These are phyloP conservation scores for Chiridota heheva DNA, from an alignment of 35 echinoderm and acorn worm species.

Conservation along the genomic window DNA sequence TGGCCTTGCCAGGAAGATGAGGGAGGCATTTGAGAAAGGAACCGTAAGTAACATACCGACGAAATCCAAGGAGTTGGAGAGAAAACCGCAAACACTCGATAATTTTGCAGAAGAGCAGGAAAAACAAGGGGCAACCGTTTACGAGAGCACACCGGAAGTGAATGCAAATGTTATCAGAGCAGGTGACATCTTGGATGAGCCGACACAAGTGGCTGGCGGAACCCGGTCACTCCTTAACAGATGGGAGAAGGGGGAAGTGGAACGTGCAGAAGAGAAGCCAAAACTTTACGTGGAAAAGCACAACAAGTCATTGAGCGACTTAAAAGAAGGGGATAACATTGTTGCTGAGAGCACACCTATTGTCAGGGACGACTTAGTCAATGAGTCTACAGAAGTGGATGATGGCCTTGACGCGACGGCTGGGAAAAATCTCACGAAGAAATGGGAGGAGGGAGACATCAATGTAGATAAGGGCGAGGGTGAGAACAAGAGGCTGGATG, in stretches of 20 bases:
- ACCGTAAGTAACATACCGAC: constrained; percentile 74
- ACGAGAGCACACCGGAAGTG: constrained; percentile 59
- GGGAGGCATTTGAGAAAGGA: constrained; percentile 77
- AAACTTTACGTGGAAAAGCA: constrained; percentile 28
- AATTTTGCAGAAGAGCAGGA: constrained; percentile 22
- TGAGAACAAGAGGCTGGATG: constrained; percentile 36
- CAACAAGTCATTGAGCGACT: constrained; percentile 25
- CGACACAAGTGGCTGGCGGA: constrained; percentile 30
- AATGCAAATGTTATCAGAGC: constrained; percentile 73
- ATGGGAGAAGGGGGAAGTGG: constrained; percentile 92
- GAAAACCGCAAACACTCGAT: constrained; percentile 45
- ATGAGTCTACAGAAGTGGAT: constrained; percentile 13
- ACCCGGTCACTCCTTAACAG: constrained; percentile 67
- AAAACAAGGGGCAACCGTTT: constrained; percentile 31
- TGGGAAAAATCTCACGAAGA: constrained; percentile 22
- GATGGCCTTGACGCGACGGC: constrained; percentile 15
- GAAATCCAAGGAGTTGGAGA: constrained; percentile 75
- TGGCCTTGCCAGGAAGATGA: constrained; percentile 61
- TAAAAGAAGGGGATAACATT: constrained; percentile 21
- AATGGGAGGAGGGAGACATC: constrained; percentile 60
- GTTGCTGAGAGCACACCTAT: constrained; percentile 58
- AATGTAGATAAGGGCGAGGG: constrained; percentile 22
- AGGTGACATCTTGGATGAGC: constrained; percentile 47
- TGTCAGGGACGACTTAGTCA: constrained; percentile 37
- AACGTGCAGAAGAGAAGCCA: constrained; percentile 61